phyloP scores from a whole-genome alignment of 2,888 invertebrate species.

The Diabrotica balteata region DNA sequence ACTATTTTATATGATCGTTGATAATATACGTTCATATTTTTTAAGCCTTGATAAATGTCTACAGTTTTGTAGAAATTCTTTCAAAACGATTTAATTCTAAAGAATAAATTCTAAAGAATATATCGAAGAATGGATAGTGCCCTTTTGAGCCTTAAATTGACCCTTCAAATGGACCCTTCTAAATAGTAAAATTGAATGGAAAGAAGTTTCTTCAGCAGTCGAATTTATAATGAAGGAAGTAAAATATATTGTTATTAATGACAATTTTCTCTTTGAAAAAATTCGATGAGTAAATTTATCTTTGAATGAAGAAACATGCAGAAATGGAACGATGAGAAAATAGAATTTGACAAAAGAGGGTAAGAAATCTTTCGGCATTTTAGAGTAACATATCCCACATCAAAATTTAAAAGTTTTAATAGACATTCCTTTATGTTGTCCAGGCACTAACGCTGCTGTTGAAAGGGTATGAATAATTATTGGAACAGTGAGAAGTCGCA shows the following conservation, averaged over 20 bases:
- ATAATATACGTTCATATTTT: conserved; percentile 32
- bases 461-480: too few species aligned
- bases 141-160: background rate
- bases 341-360: conserved; percentile 40
- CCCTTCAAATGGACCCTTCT: background rate
- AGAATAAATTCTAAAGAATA: conserved; percentile 23
- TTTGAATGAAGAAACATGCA: conserved; percentile 30
- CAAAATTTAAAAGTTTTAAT: too few species aligned
- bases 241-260: conserved; percentile 30
- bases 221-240: conserved; percentile 6
- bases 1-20: too few species aligned
- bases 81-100: conserved; percentile 36
- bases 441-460: too few species aligned
- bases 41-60: conserved; percentile 44
- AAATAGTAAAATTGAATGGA: conserved; percentile 6
- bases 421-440: too few species aligned
- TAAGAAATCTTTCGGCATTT: conserved; percentile 19
- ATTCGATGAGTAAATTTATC: too few species aligned
- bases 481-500: too few species aligned
- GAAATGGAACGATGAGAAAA: conserved; percentile 39
- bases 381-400: too few species aligned
- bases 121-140: conserved; percentile 3
- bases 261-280: too few species aligned
- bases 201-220: conserved; percentile 4
- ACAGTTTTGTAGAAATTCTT: conserved; percentile 45